These are phyloP conservation scores for Holcopasites calliopsidis DNA, from an alignment of 1,140 invertebrate genomes.

Conservation along the genomic window DNA sequence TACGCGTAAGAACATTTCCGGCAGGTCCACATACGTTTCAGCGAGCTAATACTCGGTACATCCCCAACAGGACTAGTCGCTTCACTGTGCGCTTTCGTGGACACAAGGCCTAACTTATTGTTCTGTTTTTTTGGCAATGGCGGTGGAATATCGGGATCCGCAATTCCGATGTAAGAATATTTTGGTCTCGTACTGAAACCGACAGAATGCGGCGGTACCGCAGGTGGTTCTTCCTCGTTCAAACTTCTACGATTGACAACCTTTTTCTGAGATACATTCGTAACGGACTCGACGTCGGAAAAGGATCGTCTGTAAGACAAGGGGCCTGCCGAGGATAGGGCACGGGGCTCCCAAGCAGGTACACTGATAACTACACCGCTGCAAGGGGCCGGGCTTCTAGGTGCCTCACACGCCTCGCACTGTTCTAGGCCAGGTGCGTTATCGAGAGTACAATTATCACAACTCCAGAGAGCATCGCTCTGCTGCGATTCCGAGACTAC, in stretches of 20 bases:
- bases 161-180: constrained; percentile 83
- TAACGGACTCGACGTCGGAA: constrained; percentile 80
- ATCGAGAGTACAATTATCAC: constrained; percentile 82
- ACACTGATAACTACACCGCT: constrained; percentile 80
- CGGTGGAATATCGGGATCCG: constrained; percentile 79
- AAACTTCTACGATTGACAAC: constrained; percentile 80
- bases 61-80: constrained; percentile 73
- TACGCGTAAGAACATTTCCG: constrained; percentile 92
- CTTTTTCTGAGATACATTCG: constrained; percentile 73
- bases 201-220: constrained; percentile 77
- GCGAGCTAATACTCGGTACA: constrained; percentile 67
- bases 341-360: constrained; percentile 78
- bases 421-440: constrained; percentile 78
- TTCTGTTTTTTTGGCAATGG: constrained; percentile 77
- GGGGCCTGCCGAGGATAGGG: constrained; percentile 78
- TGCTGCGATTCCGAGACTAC: constrained; percentile 72
- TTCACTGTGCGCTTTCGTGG: constrained; percentile 75
- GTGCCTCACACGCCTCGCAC: constrained; percentile 84
- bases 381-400: constrained; percentile 78
- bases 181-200: constrained; percentile 76
- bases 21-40: constrained; percentile 91
- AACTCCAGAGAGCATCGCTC: constrained; percentile 80
- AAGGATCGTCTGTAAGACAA: constrained; percentile 84
- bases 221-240: constrained; percentile 82
- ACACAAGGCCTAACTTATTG: constrained; percentile 66